phyloP scores from a whole-genome alignment of 1,140 invertebrate genomes.

The Phymastichus coffea region DNA sequence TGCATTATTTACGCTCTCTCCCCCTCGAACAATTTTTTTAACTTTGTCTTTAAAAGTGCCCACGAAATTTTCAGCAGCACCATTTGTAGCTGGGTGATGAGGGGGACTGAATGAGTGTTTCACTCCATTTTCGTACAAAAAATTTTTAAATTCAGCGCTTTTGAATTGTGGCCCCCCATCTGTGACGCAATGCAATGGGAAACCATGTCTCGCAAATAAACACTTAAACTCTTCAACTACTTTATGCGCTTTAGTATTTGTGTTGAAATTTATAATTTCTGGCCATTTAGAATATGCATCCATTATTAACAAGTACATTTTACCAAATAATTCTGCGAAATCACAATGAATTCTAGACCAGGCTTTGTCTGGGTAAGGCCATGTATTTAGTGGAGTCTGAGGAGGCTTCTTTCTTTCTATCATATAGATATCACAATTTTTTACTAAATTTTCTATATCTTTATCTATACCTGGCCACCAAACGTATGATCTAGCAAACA shows the following conservation, averaged over 20 bases:
- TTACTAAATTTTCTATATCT: slow-evolving; percentile 41
- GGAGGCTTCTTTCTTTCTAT: slow-evolving; percentile 31
- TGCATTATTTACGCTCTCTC: slow-evolving; percentile 8
- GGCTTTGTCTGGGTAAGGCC: slow-evolving; percentile 41
- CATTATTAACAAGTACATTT: slow-evolving; percentile 36
- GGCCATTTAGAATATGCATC: slow-evolving; percentile 42
- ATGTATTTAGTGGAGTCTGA: slow-evolving; percentile 33
- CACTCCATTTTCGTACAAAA: slow-evolving; percentile 35
- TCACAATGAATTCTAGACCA: slow-evolving; percentile 50
- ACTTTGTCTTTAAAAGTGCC: slow-evolving; percentile 43
- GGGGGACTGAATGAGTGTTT: no score
- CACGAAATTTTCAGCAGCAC: no score
- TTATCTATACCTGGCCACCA: slow-evolving; percentile 53
- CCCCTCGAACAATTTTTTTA: slow-evolving; percentile 30
- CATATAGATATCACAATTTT: slow-evolving; percentile 35
- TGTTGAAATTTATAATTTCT: slow-evolving; percentile 6
- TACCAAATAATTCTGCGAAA: slow-evolving; percentile 32
- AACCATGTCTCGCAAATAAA: slow-evolving; percentile 26
- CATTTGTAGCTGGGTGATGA: no score
- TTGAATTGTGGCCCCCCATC: slow-evolving; percentile 37
- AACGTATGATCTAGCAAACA: slow-evolving; percentile 43
- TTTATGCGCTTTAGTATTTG: slow-evolving; percentile 5
- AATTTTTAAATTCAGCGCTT: slow-evolving; percentile 33
- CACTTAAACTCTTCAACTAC: slow-evolving; percentile 29
- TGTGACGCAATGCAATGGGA: slow-evolving; percentile 30